A percentile compares a stretch with the other conserved stretches of the same genome.
phyloP scores from a whole-genome alignment of 2,888 invertebrate species.

The Eupsilia transversa region DNA sequence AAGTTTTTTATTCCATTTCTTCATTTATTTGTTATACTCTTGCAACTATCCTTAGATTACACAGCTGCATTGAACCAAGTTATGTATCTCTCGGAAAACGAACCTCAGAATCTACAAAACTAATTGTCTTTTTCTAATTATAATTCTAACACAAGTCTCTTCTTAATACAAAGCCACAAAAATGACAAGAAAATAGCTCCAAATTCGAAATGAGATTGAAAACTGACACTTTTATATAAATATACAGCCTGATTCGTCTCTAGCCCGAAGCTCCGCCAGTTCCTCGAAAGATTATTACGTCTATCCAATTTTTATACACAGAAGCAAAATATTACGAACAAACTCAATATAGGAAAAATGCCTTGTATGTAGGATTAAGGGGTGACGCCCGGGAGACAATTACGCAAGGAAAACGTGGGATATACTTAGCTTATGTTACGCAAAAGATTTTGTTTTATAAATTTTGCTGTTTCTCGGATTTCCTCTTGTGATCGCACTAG shows the following conservation, averaged over 20 bases:
- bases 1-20: too few species aligned
- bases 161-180: not conserved
- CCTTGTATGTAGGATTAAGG: slow-evolving; percentile 49
- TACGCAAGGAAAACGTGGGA: slow-evolving; percentile 44
- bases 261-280: not conserved
- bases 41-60: not conserved
- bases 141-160: too few species aligned
- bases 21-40: not conserved
- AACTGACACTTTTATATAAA: not conserved
- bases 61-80: not conserved
- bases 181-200: not conserved
- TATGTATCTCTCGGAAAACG: not conserved
- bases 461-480: not conserved
- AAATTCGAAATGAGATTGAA: not conserved
- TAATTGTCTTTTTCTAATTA: too few species aligned
- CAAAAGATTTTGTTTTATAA: slow-evolving; percentile 2
- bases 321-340: slow-evolving; percentile 50
- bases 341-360: slow-evolving; percentile 52
- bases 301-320: slow-evolving; percentile 44
- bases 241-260: not conserved
- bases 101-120: not conserved
- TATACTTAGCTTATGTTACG: slow-evolving; percentile 37
- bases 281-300: slow-evolving; percentile 21
- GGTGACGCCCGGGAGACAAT: slow-evolving; percentile 55
- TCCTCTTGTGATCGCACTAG: not conserved